These are phyloP conservation scores for Periparus ater DNA, from an alignment of 2,797 vertebrate genomes.

Conservation along the genomic window DNA sequence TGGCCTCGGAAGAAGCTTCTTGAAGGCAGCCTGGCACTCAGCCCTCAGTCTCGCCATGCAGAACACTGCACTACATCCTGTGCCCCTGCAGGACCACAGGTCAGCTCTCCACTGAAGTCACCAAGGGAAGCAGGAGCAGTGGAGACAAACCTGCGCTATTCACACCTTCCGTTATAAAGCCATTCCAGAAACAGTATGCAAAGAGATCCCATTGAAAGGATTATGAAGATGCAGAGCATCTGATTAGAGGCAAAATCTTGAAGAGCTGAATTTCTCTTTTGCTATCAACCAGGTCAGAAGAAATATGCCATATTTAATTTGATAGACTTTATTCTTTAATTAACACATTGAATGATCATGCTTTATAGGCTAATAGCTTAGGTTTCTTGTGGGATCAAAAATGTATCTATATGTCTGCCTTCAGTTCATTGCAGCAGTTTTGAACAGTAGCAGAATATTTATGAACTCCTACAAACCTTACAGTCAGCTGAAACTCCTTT, in stretches of 20 bases:
- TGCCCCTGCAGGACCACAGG: not conserved
- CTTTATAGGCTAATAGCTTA: not conserved
- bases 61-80: fast-evolving
- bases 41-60: not conserved
- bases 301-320: not conserved
- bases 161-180: not conserved
- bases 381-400: not conserved
- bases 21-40: not conserved
- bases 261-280: not conserved
- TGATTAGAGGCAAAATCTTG: not conserved
- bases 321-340: not conserved
- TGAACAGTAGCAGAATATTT: conserved; percentile 49
- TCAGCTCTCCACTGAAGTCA: not conserved
- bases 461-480: conserved; percentile 25
- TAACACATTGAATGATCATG: not conserved
- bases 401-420: not conserved
- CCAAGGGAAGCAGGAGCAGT: not conserved
- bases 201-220: not conserved
- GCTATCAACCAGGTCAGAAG: not conserved
- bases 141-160: not conserved
- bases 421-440: conserved; percentile 23
- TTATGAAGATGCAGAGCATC: not conserved
- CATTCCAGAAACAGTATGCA: not conserved
- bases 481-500: conserved; percentile 24
- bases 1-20: not conserved